Percentiles rank a stretch among this genome's conserved stretches.
phyloP scores from a whole-genome alignment of 2,888 invertebrate species.

The Unio pictorum region DNA sequence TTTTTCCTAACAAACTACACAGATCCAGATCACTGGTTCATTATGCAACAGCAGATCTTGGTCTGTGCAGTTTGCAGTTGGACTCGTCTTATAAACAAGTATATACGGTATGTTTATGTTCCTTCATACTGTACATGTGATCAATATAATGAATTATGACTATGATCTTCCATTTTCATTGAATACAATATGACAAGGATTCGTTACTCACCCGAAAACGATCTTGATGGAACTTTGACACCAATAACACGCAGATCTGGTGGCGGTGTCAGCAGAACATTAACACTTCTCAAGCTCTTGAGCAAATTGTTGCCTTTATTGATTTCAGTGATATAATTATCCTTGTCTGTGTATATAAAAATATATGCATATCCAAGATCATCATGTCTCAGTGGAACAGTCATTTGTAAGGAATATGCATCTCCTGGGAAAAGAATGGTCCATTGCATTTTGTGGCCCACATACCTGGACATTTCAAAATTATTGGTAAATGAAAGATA shows the following conservation, averaged over 20 bases:
- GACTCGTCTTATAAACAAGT: no score
- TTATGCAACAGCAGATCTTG: no score
- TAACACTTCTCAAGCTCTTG: constrained; percentile 4
- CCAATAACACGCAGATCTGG: constrained; percentile 16
- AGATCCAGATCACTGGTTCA: no score
- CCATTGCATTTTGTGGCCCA: not conserved
- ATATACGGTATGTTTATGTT: no score
- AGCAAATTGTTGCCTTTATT: constrained; percentile 9
- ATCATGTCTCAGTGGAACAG: constrained; percentile 7
- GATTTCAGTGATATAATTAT: constrained; percentile 3
- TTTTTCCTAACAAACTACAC: no score
- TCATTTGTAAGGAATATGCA: constrained; percentile 10
- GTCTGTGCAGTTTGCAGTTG: no score
- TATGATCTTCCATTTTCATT: no score
- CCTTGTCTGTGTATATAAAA: constrained; percentile 7
- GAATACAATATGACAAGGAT: no score
- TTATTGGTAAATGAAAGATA: constrained; percentile 8
- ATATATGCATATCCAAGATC: constrained; percentile 11
- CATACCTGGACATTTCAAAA: not conserved
- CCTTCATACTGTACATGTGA: no score
- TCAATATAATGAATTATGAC: no score
- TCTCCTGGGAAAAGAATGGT: constrained; percentile 11
- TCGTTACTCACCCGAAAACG: not conserved
- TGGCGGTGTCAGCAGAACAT: constrained; percentile 20
- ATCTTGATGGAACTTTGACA: constrained; percentile 5